These are phyloP conservation scores for Sardina pilchardus DNA, from an alignment of 2,113 vertebrate species.

Conservation along the genomic window DNA sequence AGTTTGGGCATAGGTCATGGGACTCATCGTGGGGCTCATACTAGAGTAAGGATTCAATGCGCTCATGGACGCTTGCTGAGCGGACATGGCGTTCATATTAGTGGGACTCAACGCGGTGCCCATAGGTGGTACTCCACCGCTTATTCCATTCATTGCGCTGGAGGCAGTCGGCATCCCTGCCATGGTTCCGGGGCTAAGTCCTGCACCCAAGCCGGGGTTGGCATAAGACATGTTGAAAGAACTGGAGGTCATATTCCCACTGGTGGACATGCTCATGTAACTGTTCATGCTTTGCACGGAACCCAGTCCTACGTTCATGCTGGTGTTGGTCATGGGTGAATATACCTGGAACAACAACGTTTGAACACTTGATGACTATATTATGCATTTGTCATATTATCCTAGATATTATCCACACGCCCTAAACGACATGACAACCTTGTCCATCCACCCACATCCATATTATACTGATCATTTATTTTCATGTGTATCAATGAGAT, in stretches of 20 bases:
- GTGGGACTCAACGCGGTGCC: conserved; percentile 85
- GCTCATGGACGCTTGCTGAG: conserved; percentile 85
- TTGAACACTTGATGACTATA: background rate
- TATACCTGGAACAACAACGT: conserved; percentile 79
- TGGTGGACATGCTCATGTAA: conserved; percentile 91
- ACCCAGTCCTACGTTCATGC: conserved; percentile 86
- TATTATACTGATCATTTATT: background rate
- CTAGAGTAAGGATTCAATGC: conserved; percentile 83
- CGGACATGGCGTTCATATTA: conserved; percentile 81
- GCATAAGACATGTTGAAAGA: conserved; percentile 98
- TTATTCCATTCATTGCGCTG: conserved; percentile 82
- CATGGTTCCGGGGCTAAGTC: conserved; percentile 80
- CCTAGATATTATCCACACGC: background rate
- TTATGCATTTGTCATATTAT: background rate
- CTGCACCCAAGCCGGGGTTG: conserved; percentile 82
- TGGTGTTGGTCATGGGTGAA: conserved; percentile 85
- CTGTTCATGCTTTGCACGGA: conserved; percentile 91
- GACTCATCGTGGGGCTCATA: conserved; percentile 90
- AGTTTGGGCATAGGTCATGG: conserved; percentile 84
- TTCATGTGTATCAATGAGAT: background rate
- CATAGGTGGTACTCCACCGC: conserved; percentile 80
- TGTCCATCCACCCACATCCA: background rate
- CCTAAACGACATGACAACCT: background rate
- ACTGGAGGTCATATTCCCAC: conserved; percentile 84
- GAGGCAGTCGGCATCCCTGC: conserved; percentile 79